Evolutionary conservation across 2,113 vertebrate genomes (phyloP), one percentile per base, ranked within the genome.

Genomic region (Eublepharis macularius): DNA sequence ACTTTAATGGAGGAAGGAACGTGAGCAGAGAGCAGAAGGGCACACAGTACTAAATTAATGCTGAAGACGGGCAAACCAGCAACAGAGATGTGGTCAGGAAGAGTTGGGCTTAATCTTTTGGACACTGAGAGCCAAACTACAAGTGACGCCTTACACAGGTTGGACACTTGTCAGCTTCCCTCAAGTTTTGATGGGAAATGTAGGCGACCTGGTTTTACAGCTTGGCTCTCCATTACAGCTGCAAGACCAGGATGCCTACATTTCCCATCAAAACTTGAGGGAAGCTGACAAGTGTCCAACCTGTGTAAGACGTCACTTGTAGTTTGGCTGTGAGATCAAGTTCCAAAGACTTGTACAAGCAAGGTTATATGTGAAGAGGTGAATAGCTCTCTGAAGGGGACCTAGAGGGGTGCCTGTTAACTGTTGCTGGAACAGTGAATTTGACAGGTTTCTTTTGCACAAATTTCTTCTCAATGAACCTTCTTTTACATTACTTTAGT

Each of bases 401-500:
- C 60, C 9, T 26, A 29, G 19, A 36, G 17, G 14, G 6, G 5
- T 19, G 16, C 16, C 14, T 39, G 10, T 39, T 9, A 63, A 26
- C 68, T 4, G 57, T 60, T 60, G 60, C 10, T 51, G 11, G 26
- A 81, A 34, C 24, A 8, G 34, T 69, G 66, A 6, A 70, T 49
- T 36, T 51, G 45, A 29, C 24, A 60, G 21, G 2, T 29, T n/a
- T 66, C 13, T 68, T n/a, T 32, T 47, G 14, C 79, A 49, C 24
- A 47, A 1, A 13, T 83, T n/a, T 83, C 41, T 65, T 29, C 13
- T 12, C 4, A 16, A 32, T 49, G 32, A 57, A 29, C 16, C 49
- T 3, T 32, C n/a, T 14, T 82, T 85, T 90, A 81, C n/a, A 84
- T 94, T 86, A 86, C 85, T 88, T 86, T 95, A 95, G 93, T 93